Percentiles rank a stretch among this genome's conserved stretches.
Conservation (phyloP, 2,888 invertebrate species). For the Lasius fuliginosus region DNA sequence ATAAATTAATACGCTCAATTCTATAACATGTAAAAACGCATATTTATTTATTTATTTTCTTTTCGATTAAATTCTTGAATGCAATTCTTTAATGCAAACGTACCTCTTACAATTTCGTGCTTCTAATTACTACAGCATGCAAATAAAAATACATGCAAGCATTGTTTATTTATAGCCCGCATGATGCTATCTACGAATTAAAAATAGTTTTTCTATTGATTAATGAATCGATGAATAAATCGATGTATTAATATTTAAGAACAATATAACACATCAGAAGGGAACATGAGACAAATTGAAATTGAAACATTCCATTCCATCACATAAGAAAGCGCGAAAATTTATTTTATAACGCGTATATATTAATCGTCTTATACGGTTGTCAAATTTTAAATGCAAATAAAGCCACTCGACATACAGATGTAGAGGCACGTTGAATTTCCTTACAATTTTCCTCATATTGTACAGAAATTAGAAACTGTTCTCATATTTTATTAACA, state of each 20-base stretch:
- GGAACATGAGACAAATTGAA: background rate
- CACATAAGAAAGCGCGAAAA: background rate
- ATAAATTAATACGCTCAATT: background rate
- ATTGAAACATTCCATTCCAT: background rate
- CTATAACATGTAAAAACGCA: background rate
- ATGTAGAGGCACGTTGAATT: background rate
- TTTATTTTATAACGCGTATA: background rate
- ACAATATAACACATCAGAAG: background rate
- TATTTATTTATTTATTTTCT: slow-evolving; percentile 9
- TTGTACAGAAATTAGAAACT: background rate
- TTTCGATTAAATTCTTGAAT: background rate
- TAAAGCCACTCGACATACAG: slow-evolving; percentile 10
- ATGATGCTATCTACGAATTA: slow-evolving; percentile 4
- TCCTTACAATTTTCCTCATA: background rate
- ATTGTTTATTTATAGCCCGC: slow-evolving; percentile 35
- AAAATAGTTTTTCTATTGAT: slow-evolving; percentile 29
- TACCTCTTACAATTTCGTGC: slow-evolving; percentile 2
- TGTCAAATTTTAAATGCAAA: slow-evolving; percentile 31
- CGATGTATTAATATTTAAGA: background rate
- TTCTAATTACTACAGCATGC: slow-evolving; percentile 27
- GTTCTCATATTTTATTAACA: slow-evolving; percentile 9
- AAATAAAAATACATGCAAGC: slow-evolving; percentile 29
- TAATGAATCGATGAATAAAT: slow-evolving; percentile 18
- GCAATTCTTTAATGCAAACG: slow-evolving; percentile 11
- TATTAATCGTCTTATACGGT: slow-evolving; percentile 7